Evolutionary conservation across 2,888 invertebrate genomes (phyloP).

Genomic region (Bembecia ichneumoniformis): DNA sequence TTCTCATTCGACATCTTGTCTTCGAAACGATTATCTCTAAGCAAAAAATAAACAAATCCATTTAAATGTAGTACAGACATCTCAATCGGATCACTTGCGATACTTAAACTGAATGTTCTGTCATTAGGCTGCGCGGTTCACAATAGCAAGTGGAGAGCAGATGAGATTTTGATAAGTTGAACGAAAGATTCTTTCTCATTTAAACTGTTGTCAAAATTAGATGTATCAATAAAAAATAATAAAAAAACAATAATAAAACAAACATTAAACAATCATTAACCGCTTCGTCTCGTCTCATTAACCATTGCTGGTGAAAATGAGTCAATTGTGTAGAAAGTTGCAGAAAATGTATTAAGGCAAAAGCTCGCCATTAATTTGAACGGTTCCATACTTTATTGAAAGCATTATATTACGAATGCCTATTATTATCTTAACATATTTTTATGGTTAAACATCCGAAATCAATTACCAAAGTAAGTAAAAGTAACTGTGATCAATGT

Average conservation of each 20-base stretch:
- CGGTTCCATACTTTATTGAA: too few relatives aligned
- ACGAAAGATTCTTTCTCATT: neutral
- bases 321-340: too few relatives aligned
- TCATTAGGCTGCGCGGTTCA: conserved; percentile 42
- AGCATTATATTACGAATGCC: too few relatives aligned
- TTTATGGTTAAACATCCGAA: neutral
- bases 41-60: conserved; percentile 3
- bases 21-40: neutral
- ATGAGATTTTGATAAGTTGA: neutral
- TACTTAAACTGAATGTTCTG: conserved; percentile 42
- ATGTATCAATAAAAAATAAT: too few relatives aligned
- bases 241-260: too few relatives aligned
- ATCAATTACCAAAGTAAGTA: neutral
- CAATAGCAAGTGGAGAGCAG: conserved; percentile 25
- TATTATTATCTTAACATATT: too few relatives aligned
- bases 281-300: neutral
- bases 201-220: too few relatives aligned
- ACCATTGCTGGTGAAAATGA: neutral
- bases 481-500: neutral
- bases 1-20: neutral
- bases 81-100: conserved; percentile 34
- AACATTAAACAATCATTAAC: neutral
- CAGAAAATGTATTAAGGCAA: too few relatives aligned
- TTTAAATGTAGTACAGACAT: conserved; percentile 20
- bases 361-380: too few relatives aligned